Conservation (phyloP, 2,888 invertebrate genomes). For the Chouioia cunea region DNA sequence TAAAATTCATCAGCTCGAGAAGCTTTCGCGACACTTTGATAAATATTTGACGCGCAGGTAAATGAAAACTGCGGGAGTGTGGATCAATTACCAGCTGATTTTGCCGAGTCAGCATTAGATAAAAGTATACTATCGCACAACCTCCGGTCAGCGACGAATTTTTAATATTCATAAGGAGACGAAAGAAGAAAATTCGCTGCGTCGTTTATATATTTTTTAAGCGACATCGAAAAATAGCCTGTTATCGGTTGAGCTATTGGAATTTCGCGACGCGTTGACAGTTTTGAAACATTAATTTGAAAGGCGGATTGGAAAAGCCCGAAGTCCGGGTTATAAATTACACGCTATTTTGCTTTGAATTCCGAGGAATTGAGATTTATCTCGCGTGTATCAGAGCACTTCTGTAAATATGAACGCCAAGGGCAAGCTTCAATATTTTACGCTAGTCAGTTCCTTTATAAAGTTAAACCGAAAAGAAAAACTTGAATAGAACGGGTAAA, state of each 20-base stretch:
- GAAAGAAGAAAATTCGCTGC: conserved; percentile 7
- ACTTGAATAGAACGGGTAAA: not conserved
- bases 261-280: not conserved
- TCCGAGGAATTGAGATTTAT: not conserved
- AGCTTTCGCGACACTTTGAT: conserved; percentile 28
- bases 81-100: conserved; percentile 44
- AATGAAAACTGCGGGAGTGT: conserved; percentile 33
- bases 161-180: conserved; percentile 44
- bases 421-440: no score
- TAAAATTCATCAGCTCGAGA: conserved; percentile 43
- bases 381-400: not conserved
- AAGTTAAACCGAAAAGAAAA: not conserved
- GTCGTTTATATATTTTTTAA: conserved; percentile 2
- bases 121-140: not conserved
- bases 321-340: not conserved
- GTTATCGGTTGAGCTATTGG: not conserved
- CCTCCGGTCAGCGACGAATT: conserved; percentile 18
- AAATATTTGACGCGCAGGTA: conserved; percentile 31
- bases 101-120: conserved; percentile 38
- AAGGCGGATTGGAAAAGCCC: not conserved
- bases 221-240: conserved; percentile 11
- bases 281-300: conserved; percentile 18
- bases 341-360: not conserved
- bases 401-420: no score
- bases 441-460: not conserved